phyloP scores from a whole-genome alignment of 2,113 vertebrate species.

The Pholis gunnellus region DNA sequence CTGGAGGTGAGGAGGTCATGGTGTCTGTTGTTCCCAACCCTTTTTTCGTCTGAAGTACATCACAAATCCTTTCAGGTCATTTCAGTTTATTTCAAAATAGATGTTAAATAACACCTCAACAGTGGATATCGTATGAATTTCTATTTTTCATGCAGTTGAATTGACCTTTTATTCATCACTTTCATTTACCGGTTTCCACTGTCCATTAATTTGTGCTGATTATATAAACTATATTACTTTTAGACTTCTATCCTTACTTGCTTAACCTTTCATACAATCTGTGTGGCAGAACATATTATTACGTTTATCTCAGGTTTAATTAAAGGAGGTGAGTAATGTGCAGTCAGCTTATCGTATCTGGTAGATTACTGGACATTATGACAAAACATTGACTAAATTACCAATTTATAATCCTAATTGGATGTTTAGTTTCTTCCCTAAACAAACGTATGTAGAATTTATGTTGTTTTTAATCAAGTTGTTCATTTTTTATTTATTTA shows the following conservation, averaged over 20 bases:
- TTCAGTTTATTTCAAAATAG: background rate
- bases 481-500: background rate
- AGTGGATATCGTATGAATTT: background rate
- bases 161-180: background rate
- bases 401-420: background rate
- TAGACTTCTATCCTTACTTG: background rate
- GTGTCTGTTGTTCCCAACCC: background rate
- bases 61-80: background rate
- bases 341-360: background rate
- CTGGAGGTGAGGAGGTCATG: constrained; percentile 88
- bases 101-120: background rate
- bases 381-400: background rate
- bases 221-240: background rate
- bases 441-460: background rate
- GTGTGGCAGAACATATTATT: background rate
- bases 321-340: background rate
- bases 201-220: background rate
- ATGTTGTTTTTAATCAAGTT: background rate
- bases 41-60: background rate
- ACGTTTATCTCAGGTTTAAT: background rate
- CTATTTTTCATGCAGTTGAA: background rate
- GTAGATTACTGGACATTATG: background rate
- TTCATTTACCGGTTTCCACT: background rate
- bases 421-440: background rate
- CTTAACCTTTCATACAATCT: background rate